Evolutionary conservation across 2,797 vertebrate genomes (phyloP).

Genomic region (Cichlasoma orientale): DNA sequence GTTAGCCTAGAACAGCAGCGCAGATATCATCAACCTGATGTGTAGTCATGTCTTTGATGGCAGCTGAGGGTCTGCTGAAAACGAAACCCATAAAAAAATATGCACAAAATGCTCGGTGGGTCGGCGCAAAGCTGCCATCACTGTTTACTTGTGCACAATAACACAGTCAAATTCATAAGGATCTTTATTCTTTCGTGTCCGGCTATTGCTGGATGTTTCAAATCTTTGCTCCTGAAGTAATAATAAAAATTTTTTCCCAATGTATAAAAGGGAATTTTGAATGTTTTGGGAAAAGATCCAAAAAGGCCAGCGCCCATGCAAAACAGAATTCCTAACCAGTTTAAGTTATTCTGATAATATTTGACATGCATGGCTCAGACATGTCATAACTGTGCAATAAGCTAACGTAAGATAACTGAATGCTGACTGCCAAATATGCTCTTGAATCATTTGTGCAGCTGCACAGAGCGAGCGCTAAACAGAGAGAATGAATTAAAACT

Average conservation of each 20-base stretch:
- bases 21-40: not conserved
- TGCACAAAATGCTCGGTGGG: not conserved
- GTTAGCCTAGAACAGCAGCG: not conserved
- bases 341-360: not conserved
- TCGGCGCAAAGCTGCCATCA: not conserved
- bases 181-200: not conserved
- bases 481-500: slow-evolving; percentile 44
- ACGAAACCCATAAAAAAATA: not conserved
- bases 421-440: not conserved
- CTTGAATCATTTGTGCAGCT: not conserved
- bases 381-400: not conserved
- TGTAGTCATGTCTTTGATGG: not conserved
- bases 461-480: not conserved
- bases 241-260: too few relatives aligned
- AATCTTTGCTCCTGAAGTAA: not conserved
- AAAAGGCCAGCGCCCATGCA: not conserved
- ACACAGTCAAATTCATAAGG: not conserved
- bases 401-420: not conserved
- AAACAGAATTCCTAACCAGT: not conserved
- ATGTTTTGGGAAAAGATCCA: not conserved
- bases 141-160: not conserved
- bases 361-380: not conserved
- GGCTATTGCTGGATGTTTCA: not conserved
- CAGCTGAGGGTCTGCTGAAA: not conserved
- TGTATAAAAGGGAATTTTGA: not conserved